phyloP scores from a whole-genome alignment of 1,140 invertebrate species.

The Lasaia peninsularis region DNA sequence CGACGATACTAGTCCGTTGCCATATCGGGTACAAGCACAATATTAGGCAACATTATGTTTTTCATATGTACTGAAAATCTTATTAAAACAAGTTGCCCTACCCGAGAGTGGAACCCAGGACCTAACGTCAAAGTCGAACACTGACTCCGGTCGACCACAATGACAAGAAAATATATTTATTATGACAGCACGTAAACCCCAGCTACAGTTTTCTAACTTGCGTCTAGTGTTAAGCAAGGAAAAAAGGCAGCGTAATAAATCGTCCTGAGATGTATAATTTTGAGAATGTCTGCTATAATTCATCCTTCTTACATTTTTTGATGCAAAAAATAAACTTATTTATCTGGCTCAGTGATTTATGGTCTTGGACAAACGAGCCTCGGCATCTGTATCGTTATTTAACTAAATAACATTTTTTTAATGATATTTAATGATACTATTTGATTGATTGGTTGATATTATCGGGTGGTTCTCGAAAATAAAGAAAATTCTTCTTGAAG shows the following conservation, averaged over 20 bases:
- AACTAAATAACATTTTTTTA: not conserved
- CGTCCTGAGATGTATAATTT: constrained; percentile 9
- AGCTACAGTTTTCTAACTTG: not conserved
- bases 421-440: no score
- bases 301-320: constrained; percentile 7
- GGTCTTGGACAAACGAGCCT: not conserved
- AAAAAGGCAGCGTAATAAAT: constrained; percentile 1
- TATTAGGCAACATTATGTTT: no score
- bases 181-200: no score
- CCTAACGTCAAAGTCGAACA: no score
- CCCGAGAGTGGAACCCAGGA: no score
- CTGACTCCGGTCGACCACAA: not conserved
- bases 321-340: constrained; percentile 11
- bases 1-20: no score
- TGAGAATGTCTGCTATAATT: constrained; percentile 6
- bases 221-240: constrained; percentile 8
- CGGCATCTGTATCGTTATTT: not conserved
- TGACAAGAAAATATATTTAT: not conserved
- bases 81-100: no score
- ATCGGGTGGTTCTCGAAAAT: no score
- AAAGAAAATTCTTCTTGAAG: no score
- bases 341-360: constrained; percentile 6
- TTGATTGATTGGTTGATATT: no score
- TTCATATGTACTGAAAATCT: no score
- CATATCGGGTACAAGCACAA: no score